Conservation (phyloP, 2,797 vertebrate species). For the Lycodopsis pacificus region DNA sequence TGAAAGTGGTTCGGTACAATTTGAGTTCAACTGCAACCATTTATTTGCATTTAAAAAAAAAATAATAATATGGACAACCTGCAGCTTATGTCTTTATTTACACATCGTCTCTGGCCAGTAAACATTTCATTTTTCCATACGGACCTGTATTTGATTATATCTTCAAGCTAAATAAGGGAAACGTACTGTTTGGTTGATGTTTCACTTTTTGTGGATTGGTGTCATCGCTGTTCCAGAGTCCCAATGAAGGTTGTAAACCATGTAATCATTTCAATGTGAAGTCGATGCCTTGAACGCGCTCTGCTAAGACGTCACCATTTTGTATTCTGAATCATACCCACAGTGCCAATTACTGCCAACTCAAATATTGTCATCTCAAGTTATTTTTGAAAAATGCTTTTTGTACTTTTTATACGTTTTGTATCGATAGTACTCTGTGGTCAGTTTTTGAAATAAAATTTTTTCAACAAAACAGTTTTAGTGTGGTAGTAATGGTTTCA, state of each 20-base stretch:
- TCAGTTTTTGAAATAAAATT: conserved; percentile 77
- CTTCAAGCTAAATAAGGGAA: conserved; percentile 37
- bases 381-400: conserved; percentile 76
- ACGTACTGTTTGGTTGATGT: conserved; percentile 15
- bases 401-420: conserved; percentile 82
- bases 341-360: conserved; percentile 71
- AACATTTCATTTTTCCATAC: neutral
- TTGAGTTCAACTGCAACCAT: conserved; percentile 25
- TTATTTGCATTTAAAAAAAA: neutral
- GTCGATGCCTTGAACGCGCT: conserved; percentile 67
- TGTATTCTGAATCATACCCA: conserved; percentile 65
- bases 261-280: conserved; percentile 72
- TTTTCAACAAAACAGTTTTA: conserved; percentile 46
- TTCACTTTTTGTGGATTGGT: conserved; percentile 15
- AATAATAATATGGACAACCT: neutral
- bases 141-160: neutral
- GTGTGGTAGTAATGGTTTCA: neutral
- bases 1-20: conserved; percentile 31
- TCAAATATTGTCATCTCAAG: conserved; percentile 77
- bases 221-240: conserved; percentile 17
- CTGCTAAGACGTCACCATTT: conserved; percentile 60
- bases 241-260: conserved; percentile 41
- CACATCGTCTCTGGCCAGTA: conserved; percentile 15
- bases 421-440: conserved; percentile 77
- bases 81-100: conserved; percentile 27